A percentile compares a stretch with the other conserved stretches of the same genome.
Evolutionary conservation across 2,888 invertebrate species (phyloP).

Genomic region (Diarsia mendica): DNA sequence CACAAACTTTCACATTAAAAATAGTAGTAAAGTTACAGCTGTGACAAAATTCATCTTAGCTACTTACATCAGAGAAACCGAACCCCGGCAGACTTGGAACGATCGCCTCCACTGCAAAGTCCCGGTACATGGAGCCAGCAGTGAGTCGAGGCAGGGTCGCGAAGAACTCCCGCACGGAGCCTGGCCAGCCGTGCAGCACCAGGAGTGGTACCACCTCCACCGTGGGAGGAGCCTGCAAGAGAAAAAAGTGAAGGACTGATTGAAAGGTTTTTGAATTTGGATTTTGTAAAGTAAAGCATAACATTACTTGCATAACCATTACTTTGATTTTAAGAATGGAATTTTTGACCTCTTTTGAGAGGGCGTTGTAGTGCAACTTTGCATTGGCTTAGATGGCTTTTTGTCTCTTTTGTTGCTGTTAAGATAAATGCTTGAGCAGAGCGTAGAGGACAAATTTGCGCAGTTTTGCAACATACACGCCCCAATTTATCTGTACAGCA

Average conservation of each 20-base stretch:
- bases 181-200: conserved; percentile 94
- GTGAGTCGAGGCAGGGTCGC: conserved; percentile 74
- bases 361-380: not conserved
- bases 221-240: conserved; percentile 34
- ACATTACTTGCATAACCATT: too few relatives aligned
- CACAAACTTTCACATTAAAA: too few relatives aligned
- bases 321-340: not conserved
- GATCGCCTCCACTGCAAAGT: conserved; percentile 67
- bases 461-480: too few relatives aligned
- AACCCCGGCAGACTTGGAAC: conserved; percentile 70
- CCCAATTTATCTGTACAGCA: too few relatives aligned
- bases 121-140: conserved; percentile 20
- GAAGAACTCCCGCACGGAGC: conserved; percentile 93
- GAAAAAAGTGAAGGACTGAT: not conserved
- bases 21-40: not conserved
- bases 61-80: conserved; percentile 72
- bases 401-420: not conserved
- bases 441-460: too few relatives aligned
- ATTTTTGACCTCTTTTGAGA: not conserved
- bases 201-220: conserved; percentile 80
- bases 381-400: not conserved
- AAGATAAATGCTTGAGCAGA: too few relatives aligned
- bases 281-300: not conserved
- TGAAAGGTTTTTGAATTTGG: not conserved
- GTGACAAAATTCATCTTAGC: not conserved